A percentile compares a stretch with the other conserved stretches of the same genome.
Conservation (phyloP, 2,888 invertebrate species). For the Melipona bicolor region DNA sequence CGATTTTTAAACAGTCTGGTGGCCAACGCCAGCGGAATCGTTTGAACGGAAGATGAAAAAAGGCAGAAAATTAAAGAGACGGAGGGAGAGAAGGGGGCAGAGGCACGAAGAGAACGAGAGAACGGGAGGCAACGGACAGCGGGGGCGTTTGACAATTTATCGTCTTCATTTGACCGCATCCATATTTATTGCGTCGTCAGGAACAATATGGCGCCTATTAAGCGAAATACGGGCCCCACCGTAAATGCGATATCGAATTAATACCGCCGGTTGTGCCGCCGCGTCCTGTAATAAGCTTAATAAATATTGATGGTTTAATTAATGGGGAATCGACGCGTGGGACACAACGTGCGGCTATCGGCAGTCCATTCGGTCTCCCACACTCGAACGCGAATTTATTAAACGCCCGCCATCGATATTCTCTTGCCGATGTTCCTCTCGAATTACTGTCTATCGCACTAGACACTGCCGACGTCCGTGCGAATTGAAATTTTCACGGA, state of each 20-base stretch:
- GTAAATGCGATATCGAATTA: conserved; percentile 78
- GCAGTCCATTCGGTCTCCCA: conserved; percentile 74
- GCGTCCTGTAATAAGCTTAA: conserved; percentile 78
- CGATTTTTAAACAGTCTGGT: conserved; percentile 5
- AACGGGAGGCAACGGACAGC: conserved; percentile 63
- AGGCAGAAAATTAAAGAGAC: conserved; percentile 10
- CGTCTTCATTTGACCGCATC: conserved; percentile 81
- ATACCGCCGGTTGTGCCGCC: conserved; percentile 66
- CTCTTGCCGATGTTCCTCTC: neutral
- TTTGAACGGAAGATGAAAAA: conserved; percentile 3
- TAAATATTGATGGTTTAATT: conserved; percentile 84
- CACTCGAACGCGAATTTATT: conserved; percentile 60
- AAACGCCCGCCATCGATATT: conserved; percentile 40
- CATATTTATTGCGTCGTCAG: conserved; percentile 83
- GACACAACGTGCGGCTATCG: conserved; percentile 65
- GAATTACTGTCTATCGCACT: neutral
- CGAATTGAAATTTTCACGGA: no score
- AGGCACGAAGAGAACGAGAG: conserved; percentile 16
- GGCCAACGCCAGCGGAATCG: neutral
- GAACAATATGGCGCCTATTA: conserved; percentile 83
- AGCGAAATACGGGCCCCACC: conserved; percentile 76
- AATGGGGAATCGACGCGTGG: conserved; percentile 80
- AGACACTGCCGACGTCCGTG: no score
- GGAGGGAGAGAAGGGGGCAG: no score
- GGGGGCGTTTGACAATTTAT: conserved; percentile 83